Percentiles rank a stretch among this genome's conserved stretches.
phyloP scores from a whole-genome alignment of 2,888 invertebrate genomes.

The Nemurella pictetii region DNA sequence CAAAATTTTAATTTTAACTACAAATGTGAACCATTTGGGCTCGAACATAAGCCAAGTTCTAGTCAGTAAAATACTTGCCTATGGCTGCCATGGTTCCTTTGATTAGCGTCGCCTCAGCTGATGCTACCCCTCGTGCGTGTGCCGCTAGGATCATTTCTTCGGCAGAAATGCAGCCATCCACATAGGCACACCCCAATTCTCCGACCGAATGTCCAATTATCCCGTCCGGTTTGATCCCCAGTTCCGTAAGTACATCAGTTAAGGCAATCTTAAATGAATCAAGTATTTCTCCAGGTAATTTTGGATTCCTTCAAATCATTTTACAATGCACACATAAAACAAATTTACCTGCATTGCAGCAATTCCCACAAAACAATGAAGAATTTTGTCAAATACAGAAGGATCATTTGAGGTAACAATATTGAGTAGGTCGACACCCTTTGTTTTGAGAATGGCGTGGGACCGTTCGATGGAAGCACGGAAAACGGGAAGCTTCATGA shows the following conservation, averaged over 20 bases:
- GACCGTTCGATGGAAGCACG: slow-evolving; percentile 63
- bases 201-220: slow-evolving; percentile 73
- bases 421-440: slow-evolving; percentile 63
- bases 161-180: slow-evolving; percentile 63
- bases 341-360: slow-evolving; percentile 58
- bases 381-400: slow-evolving; percentile 64
- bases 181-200: slow-evolving; percentile 67
- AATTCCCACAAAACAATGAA: slow-evolving; percentile 73
- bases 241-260: slow-evolving; percentile 63
- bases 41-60: background rate
- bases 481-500: slow-evolving; percentile 69
- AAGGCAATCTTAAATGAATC: slow-evolving; percentile 57
- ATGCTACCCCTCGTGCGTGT: slow-evolving; percentile 71
- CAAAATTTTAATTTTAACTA: background rate
- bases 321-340: background rate
- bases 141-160: slow-evolving; percentile 64
- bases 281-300: background rate
- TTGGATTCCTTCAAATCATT: background rate
- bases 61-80: slow-evolving; percentile 55
- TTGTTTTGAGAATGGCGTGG: slow-evolving; percentile 60
- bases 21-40: background rate
- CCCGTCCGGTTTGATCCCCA: slow-evolving; percentile 69
- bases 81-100: slow-evolving; percentile 87
- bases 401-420: slow-evolving; percentile 65
- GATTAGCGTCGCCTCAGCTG: slow-evolving; percentile 70